A percentile compares a stretch with the other conserved stretches of the same genome.
These are phyloP conservation scores for Prunella strophiata DNA, from an alignment of 2,797 vertebrate species.

Conservation along the genomic window DNA sequence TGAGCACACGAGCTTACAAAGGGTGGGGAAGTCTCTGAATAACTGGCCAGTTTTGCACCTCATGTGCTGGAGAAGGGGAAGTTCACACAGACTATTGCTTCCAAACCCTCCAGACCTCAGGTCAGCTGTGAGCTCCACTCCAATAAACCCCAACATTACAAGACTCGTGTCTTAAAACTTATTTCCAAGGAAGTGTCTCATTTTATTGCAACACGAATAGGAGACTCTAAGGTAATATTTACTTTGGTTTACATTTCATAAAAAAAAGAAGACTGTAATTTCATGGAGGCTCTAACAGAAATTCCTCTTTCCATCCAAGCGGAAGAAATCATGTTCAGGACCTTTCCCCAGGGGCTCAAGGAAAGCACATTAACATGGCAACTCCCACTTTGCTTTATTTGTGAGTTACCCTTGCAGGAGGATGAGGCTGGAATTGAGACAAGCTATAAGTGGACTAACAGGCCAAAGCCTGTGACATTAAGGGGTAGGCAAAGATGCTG, in stretches of 20 bases:
- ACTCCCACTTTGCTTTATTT: conserved; percentile 49
- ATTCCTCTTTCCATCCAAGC: conserved; percentile 56
- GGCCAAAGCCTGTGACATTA: conserved; percentile 26
- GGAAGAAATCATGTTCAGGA: conserved; percentile 46
- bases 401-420: conserved; percentile 13
- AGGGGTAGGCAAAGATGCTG: background rate
- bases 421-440: conserved; percentile 18
- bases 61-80: conserved; percentile 23
- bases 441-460: background rate
- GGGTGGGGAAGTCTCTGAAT: conserved; percentile 34
- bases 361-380: conserved; percentile 54
- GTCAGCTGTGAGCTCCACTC: conserved; percentile 48
- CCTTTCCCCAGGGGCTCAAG: conserved; percentile 37
- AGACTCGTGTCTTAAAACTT: conserved; percentile 55
- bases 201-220: conserved; percentile 66
- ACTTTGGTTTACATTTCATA: conserved; percentile 69
- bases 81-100: conserved; percentile 19
- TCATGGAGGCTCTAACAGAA: conserved; percentile 65
- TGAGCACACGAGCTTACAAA: background rate
- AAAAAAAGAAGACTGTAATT: conserved; percentile 51
- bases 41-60: conserved; percentile 53
- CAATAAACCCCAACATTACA: conserved; percentile 53
- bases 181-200: conserved; percentile 70
- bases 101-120: conserved; percentile 43
- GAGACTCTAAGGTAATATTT: conserved; percentile 69